Conservation (phyloP, 2,797 vertebrate genomes). For the Cetoscarus ocellatus region DNA sequence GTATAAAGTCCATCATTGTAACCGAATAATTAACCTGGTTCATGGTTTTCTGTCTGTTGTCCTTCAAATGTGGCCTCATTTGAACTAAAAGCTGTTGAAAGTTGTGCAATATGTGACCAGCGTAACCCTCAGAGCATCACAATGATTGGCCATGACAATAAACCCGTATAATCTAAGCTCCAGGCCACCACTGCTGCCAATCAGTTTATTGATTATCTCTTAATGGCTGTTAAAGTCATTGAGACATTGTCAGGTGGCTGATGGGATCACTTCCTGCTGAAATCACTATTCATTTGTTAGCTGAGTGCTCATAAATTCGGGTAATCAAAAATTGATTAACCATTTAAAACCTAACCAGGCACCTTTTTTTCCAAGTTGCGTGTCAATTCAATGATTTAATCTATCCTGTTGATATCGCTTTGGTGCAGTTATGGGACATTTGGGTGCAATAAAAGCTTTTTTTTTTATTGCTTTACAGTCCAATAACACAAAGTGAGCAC, state of each 20-base stretch:
- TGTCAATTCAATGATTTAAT: conserved; percentile 19
- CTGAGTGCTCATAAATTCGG: conserved; percentile 26
- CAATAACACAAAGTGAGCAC: not conserved
- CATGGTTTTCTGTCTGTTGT: too few species aligned
- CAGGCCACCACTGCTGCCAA: conserved; percentile 34
- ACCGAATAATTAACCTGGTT: too few species aligned
- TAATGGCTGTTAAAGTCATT: conserved; percentile 57
- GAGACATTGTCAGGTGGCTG: conserved; percentile 56
- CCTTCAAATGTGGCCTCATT: not conserved
- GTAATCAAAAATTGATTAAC: conserved; percentile 30
- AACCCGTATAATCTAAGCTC: conserved; percentile 46
- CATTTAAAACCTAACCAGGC: conserved; percentile 46
- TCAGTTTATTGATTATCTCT: conserved; percentile 67
- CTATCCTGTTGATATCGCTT: conserved; percentile 4
- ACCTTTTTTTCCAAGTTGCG: not conserved
- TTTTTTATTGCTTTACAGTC: conserved; percentile 7
- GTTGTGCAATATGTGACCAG: not conserved
- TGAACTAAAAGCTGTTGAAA: not conserved
- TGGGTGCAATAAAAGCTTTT: conserved; percentile 18
- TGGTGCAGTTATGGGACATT: not conserved
- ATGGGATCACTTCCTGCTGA: conserved; percentile 37
- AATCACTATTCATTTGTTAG: conserved; percentile 46
- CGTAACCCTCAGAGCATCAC: not conserved
- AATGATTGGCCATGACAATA: conserved; percentile 38
- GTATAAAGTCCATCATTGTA: not conserved